Conservation (phyloP, 2,888 invertebrate species). For the Camponotus fellah region DNA sequence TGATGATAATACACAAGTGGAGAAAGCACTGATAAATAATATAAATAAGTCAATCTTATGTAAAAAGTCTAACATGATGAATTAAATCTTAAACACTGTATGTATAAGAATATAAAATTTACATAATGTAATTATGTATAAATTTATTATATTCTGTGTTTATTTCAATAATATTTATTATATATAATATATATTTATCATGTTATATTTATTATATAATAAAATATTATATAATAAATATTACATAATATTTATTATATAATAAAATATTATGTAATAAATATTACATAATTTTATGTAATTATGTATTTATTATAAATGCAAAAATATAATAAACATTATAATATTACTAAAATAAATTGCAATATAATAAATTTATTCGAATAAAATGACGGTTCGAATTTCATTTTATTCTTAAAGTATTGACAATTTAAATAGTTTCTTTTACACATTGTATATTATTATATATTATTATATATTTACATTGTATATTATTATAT, state of each 20-base stretch:
- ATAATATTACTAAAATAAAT: neutral
- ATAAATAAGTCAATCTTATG: neutral
- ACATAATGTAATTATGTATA: too few species aligned
- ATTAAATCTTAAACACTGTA: neutral
- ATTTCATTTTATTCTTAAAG: neutral
- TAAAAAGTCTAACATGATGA: neutral
- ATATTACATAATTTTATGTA: neutral
- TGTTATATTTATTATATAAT: too few species aligned
- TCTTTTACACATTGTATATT: neutral
- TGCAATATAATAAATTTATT: constrained; percentile 6
- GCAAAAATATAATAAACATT: neutral
- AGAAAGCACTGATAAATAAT: neutral
- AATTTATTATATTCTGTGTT: too few species aligned
- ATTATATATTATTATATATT: neutral
- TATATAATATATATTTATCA: too few species aligned
- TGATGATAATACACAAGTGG: neutral
- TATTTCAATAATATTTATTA: too few species aligned
- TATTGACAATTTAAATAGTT: neutral
- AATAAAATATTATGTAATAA: too few species aligned
- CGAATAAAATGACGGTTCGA: neutral
- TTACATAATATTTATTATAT: too few species aligned
- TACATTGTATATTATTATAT: neutral
- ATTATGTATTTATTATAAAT: neutral
- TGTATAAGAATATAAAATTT: neutral
- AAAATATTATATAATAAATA: too few species aligned